A percentile compares a stretch with the other conserved stretches of the same genome.
Evolutionary conservation across 2,113 vertebrate species (phyloP).

Genomic region (Taxidea taxus): DNA sequence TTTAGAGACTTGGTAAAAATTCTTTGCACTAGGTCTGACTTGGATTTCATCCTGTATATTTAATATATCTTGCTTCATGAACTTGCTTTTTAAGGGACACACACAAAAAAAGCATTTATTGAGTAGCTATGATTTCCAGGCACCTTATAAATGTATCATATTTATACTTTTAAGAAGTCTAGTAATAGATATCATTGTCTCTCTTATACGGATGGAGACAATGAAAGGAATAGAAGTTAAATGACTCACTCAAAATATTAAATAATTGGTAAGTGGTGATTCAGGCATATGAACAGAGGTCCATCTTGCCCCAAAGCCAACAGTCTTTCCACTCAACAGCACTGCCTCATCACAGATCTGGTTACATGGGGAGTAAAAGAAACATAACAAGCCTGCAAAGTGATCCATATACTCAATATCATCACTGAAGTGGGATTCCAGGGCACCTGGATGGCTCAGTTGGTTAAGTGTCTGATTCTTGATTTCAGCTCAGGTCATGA

Average conservation of each 20-base stretch:
- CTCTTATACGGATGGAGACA: not conserved
- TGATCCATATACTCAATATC: not conserved
- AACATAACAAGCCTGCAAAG: not conserved
- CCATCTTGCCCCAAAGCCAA: not conserved
- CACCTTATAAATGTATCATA: not conserved
- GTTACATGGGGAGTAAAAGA: not conserved
- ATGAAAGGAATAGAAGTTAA: not conserved
- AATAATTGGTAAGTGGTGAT: not conserved
- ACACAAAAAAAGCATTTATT: not conserved
- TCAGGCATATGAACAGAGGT: not conserved
- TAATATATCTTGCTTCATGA: not conserved
- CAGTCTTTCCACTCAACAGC: not conserved
- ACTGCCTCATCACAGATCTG: not conserved
- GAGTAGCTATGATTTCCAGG: not conserved
- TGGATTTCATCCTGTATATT: not conserved
- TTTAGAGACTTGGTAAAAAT: constrained; percentile 15
- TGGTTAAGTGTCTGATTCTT: not conserved
- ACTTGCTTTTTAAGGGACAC: constrained; percentile 18
- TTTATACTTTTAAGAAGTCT: not conserved
- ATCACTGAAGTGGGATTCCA: not conserved
- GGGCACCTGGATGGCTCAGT: not conserved
- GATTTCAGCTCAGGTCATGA: not conserved
- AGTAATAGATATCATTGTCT: not conserved
- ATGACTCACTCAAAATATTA: not conserved
- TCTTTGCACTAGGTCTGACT: constrained; percentile 13